Evolutionary conservation across 2,888 invertebrate genomes (phyloP).

Genomic region (Eustalomyia histrio): DNA sequence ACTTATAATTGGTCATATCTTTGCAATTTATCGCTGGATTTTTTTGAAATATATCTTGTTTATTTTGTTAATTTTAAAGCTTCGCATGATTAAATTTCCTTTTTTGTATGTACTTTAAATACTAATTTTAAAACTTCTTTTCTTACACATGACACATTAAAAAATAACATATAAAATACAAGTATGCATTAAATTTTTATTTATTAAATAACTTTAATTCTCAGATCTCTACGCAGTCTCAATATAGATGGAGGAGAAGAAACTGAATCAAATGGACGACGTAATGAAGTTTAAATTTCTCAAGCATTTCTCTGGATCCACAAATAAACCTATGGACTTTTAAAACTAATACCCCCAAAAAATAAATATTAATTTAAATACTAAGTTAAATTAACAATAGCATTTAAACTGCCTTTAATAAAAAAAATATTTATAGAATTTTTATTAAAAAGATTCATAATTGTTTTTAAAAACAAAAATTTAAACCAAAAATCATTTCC

Average conservation of each 20-base stretch:
- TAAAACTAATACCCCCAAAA: constrained; percentile 23
- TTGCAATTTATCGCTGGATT: too few species aligned
- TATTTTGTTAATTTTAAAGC: too few species aligned
- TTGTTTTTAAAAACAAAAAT: constrained; percentile 2
- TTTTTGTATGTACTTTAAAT: too few species aligned
- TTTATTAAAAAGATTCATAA: not conserved
- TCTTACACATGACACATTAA: not conserved
- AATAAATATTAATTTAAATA: constrained; percentile 18
- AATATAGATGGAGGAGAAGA: constrained; percentile 73
- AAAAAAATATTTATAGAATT: constrained; percentile 23
- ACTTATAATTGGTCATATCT: too few species aligned
- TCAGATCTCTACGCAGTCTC: constrained; percentile 78
- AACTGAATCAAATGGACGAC: constrained; percentile 70
- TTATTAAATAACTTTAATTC: constrained; percentile 10
- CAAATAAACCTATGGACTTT: constrained; percentile 51
- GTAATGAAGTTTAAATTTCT: constrained; percentile 68
- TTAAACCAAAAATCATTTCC: constrained; percentile 6
- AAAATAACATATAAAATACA: not conserved
- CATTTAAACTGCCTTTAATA: constrained; percentile 48
- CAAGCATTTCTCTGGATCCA: constrained; percentile 24
- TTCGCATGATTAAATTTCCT: too few species aligned
- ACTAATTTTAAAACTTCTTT: not conserved
- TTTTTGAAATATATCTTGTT: too few species aligned
- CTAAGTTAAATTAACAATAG: constrained; percentile 36
- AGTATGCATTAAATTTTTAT: not conserved